These are phyloP conservation scores for Bombus balteatus DNA, from an alignment of 1,140 invertebrate genomes.

Conservation along the genomic window DNA sequence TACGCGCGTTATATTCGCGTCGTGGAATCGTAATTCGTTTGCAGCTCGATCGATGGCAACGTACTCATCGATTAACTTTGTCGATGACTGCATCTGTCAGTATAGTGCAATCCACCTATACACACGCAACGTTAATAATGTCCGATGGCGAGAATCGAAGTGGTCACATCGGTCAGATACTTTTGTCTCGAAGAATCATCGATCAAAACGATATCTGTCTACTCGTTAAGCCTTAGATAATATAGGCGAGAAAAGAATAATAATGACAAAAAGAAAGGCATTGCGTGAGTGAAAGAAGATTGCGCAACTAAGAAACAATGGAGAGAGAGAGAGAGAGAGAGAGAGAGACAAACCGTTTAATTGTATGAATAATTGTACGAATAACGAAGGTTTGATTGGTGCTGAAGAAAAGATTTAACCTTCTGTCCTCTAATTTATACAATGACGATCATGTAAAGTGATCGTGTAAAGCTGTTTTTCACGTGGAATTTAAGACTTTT, in stretches of 20 bases:
- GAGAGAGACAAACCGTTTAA: slow-evolving; percentile 12
- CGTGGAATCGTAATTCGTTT: slow-evolving; percentile 18
- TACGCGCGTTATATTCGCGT: background rate
- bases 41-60: slow-evolving; percentile 25
- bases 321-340: background rate
- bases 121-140: too few relatives aligned
- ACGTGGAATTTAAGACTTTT: background rate
- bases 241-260: background rate
- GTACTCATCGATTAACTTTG: slow-evolving; percentile 41
- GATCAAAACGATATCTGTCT: background rate
- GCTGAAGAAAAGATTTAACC: slow-evolving; percentile 2
- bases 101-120: background rate
- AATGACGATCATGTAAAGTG: too few relatives aligned
- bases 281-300: slow-evolving; percentile 30
- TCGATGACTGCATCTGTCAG: slow-evolving; percentile 40
- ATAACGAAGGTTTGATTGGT: slow-evolving; percentile 22
- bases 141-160: background rate
- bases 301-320: slow-evolving; percentile 25
- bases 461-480: too few relatives aligned
- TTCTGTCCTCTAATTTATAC: slow-evolving; percentile 1
- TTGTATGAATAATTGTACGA: slow-evolving; percentile 26
- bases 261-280: slow-evolving; percentile 26
- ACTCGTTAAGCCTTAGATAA: background rate
- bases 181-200: slow-evolving; percentile 18
- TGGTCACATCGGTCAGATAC: background rate